Evolutionary conservation across 1,140 invertebrate genomes (phyloP).

Genomic region (Acromyrmex charruanus): DNA sequence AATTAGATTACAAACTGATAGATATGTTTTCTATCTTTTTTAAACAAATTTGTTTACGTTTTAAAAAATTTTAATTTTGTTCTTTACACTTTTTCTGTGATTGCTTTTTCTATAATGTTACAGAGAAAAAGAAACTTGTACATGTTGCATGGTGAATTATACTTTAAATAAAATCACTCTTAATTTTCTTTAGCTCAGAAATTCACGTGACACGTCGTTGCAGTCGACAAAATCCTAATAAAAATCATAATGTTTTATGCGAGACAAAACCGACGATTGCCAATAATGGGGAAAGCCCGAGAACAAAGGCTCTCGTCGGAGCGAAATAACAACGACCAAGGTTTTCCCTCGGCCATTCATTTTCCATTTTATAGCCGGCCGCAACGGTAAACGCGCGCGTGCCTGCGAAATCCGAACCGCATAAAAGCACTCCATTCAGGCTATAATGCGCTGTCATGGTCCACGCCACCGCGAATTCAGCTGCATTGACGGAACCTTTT

Average conservation of each 20-base stretch:
- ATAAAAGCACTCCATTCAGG: slow-evolving; percentile 59
- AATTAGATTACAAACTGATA: neutral
- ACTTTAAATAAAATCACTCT: neutral
- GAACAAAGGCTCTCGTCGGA: slow-evolving; percentile 31
- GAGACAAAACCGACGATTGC: slow-evolving; percentile 34
- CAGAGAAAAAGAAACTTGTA: neutral
- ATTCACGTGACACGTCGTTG: neutral
- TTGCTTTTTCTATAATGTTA: neutral
- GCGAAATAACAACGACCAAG: slow-evolving; percentile 51
- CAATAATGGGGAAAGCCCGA: slow-evolving; percentile 43
- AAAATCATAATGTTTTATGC: slow-evolving; percentile 40
- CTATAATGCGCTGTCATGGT: slow-evolving; percentile 61
- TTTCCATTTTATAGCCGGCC: slow-evolving; percentile 41
- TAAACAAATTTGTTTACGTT: neutral
- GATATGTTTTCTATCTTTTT: neutral
- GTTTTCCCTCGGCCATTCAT: slow-evolving; percentile 62
- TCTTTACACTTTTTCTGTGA: neutral
- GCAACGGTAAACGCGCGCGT: slow-evolving; percentile 7
- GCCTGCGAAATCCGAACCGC: slow-evolving; percentile 63
- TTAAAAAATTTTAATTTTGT: neutral
- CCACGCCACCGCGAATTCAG: slow-evolving; percentile 49
- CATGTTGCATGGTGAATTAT: neutral
- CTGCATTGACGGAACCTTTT: slow-evolving; percentile 58
- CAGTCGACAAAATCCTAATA: neutral
- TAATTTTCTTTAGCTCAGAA: neutral